phyloP scores from a whole-genome alignment of 2,797 vertebrate species.

The Peromyscus aztecus region DNA sequence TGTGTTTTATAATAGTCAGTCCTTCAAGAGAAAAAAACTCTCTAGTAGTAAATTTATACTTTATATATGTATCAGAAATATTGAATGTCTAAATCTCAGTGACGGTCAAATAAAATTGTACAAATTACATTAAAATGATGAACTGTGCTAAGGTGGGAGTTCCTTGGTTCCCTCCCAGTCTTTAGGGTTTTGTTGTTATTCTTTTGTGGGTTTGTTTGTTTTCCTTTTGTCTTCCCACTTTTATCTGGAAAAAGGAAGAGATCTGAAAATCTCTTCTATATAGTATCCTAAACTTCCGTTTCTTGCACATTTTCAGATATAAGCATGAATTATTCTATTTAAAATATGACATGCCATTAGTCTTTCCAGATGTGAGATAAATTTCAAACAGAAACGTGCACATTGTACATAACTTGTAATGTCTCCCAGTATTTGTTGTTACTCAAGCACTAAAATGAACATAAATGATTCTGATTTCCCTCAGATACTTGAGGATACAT shows the following conservation, averaged over 20 bases:
- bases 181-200: not conserved
- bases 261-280: constrained; percentile 36
- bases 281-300: constrained; percentile 40
- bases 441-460: not conserved
- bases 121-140: not conserved
- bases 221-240: not conserved
- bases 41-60: constrained; percentile 34
- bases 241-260: not conserved
- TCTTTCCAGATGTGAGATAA: constrained; percentile 53
- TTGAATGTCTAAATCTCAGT: not conserved
- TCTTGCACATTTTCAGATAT: constrained; percentile 4
- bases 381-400: constrained; percentile 5
- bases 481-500: constrained; percentile 28
- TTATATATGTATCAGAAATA: not conserved
- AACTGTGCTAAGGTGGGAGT: not conserved
- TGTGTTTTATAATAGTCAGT: constrained; percentile 44
- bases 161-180: not conserved
- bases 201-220: not conserved
- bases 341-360: not conserved
- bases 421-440: not conserved
- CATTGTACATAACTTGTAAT: not conserved
- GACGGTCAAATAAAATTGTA: constrained; percentile 39
- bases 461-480: not conserved
- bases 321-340: not conserved
- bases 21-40: constrained; percentile 48